These are phyloP conservation scores for Drosophila repletoides DNA, from an alignment of 1,140 invertebrate species.

Conservation along the genomic window DNA sequence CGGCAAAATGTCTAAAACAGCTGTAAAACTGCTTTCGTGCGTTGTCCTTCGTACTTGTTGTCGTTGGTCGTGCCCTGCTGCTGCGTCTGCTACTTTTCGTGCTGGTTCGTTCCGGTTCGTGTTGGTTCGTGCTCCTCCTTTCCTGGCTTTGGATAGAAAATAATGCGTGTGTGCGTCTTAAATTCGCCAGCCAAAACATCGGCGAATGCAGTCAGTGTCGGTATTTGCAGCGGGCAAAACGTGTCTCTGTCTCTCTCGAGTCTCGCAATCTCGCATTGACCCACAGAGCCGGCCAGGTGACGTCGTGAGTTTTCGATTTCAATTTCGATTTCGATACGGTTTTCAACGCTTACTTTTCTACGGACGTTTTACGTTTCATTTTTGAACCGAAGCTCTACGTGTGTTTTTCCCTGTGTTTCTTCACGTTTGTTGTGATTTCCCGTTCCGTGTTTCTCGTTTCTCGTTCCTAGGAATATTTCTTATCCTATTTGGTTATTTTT, in stretches of 20 bases:
- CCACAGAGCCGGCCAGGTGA: no score
- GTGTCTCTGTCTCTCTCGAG: constrained; percentile 22
- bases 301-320: no score
- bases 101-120: constrained; percentile 18
- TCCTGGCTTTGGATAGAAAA: background rate
- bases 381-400: no score
- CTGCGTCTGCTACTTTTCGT: constrained; percentile 42
- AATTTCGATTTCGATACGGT: no score
- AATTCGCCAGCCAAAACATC: constrained; percentile 58
- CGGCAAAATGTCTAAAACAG: constrained; percentile 2
- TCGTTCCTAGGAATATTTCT: no score
- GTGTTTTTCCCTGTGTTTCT: no score
- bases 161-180: constrained; percentile 49
- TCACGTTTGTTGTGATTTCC: no score
- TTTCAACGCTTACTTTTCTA: no score
- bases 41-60: background rate
- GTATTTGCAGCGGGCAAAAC: constrained; percentile 69
- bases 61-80: constrained; percentile 7
- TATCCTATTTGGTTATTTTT: no score
- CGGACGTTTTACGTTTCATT: no score
- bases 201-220: constrained; percentile 70
- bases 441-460: no score
- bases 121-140: constrained; percentile 7
- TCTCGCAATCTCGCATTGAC: constrained; percentile 5
- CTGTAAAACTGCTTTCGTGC: constrained; percentile 2